These are phyloP conservation scores for Oxystoma pomonae DNA, from an alignment of 2,888 invertebrate species.

Conservation along the genomic window DNA sequence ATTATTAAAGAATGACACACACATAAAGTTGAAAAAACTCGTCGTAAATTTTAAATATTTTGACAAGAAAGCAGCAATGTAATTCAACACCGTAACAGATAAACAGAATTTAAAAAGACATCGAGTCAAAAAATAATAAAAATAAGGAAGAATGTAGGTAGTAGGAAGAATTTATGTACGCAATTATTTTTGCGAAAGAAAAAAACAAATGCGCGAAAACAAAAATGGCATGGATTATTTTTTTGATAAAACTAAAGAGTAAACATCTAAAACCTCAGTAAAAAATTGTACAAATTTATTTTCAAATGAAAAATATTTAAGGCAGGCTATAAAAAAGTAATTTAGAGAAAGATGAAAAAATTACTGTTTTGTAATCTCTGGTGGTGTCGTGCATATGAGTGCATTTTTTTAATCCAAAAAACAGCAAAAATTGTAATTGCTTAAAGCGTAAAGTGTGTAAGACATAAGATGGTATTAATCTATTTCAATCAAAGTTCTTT, in stretches of 20 bases:
- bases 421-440: too few species aligned
- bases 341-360: too few species aligned
- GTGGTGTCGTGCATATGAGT: too few species aligned
- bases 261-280: neutral
- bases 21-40: conserved; percentile 7
- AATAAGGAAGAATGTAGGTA: neutral
- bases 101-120: neutral
- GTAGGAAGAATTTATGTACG: neutral
- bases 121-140: neutral
- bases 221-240: neutral
- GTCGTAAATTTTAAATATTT: conserved; percentile 4
- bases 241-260: neutral
- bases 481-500: too few species aligned
- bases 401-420: too few species aligned
- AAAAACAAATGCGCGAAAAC: neutral
- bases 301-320: too few species aligned
- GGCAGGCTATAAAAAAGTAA: too few species aligned
- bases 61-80: neutral
- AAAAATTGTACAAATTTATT: too few species aligned
- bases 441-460: too few species aligned
- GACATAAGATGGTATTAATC: too few species aligned
- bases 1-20: neutral
- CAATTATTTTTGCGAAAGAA: neutral
- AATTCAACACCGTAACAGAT: neutral
- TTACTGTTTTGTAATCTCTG: too few species aligned